Conservation (phyloP, 2,113 vertebrate genomes). For the Corythornis cristatus region DNA sequence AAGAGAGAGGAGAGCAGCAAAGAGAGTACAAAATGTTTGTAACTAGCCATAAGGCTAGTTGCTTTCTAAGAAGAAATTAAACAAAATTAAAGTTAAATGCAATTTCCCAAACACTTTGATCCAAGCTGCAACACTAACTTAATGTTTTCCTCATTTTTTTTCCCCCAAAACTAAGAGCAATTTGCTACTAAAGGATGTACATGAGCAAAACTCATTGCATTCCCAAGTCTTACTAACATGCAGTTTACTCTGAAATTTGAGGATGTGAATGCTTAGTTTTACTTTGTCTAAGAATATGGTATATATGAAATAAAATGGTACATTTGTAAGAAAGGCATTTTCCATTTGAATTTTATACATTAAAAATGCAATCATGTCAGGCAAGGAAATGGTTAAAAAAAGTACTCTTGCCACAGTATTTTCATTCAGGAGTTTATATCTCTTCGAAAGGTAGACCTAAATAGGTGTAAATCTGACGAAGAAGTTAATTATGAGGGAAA, state of each 20-base stretch:
- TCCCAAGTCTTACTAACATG: background rate
- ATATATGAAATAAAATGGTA: background rate
- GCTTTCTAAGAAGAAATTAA: background rate
- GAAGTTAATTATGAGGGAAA: conserved; percentile 73
- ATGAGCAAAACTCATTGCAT: background rate
- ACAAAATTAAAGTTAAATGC: background rate
- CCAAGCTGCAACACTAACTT: background rate
- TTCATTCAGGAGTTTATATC: conserved; percentile 64
- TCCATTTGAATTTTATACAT: background rate
- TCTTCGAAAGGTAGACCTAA: conserved; percentile 72
- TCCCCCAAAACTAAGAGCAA: background rate
- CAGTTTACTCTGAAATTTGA: background rate
- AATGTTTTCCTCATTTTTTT: background rate
- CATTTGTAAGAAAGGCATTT: background rate
- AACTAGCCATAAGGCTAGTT: background rate
- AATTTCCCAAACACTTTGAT: background rate
- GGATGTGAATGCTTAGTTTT: background rate
- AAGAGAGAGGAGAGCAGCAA: background rate
- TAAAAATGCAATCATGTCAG: background rate
- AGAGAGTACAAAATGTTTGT: background rate
- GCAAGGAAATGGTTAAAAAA: background rate
- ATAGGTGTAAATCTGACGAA: conserved; percentile 70
- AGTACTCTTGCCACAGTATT: background rate
- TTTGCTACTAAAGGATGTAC: background rate
- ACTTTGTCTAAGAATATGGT: background rate